These are phyloP conservation scores for Anarhynchus alexandrinus DNA, from an alignment of 2,113 vertebrate species.

Conservation along the genomic window DNA sequence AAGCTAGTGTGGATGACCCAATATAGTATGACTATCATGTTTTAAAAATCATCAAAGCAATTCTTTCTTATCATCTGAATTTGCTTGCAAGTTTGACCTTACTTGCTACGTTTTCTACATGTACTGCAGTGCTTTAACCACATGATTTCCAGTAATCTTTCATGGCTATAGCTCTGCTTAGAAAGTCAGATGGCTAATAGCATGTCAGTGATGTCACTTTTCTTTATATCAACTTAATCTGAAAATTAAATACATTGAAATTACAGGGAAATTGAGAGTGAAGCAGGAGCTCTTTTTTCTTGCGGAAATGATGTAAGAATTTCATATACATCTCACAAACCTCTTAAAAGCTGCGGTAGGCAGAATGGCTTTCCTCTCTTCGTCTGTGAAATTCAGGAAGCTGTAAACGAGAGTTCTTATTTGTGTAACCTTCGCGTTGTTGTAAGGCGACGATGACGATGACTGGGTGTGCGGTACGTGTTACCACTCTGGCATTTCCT, in stretches of 20 bases:
- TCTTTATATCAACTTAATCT: background rate
- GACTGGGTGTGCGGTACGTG: background rate
- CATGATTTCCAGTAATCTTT: slow-evolving; percentile 15
- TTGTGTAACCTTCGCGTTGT: background rate
- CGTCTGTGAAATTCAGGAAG: background rate
- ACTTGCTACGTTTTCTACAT: background rate
- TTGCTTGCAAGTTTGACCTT: slow-evolving; percentile 53
- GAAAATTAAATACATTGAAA: background rate
- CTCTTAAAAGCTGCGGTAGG: background rate
- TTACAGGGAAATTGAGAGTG: background rate
- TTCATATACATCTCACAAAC: background rate
- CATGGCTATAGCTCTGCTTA: background rate
- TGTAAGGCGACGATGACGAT: background rate
- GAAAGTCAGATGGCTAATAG: slow-evolving; percentile 6
- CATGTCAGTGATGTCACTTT: background rate
- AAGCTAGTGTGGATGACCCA: slow-evolving; percentile 36
- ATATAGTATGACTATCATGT: slow-evolving; percentile 18
- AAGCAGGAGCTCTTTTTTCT: background rate
- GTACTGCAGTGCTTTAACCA: background rate
- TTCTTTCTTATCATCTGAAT: slow-evolving; percentile 19
- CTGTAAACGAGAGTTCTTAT: background rate
- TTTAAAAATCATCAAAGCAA: slow-evolving; percentile 54
- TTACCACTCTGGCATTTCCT: background rate
- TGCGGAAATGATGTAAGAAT: background rate
- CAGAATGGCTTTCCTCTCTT: background rate